Evolutionary conservation across 2,888 invertebrate genomes (phyloP).

Genomic region (Volucella inanis): DNA sequence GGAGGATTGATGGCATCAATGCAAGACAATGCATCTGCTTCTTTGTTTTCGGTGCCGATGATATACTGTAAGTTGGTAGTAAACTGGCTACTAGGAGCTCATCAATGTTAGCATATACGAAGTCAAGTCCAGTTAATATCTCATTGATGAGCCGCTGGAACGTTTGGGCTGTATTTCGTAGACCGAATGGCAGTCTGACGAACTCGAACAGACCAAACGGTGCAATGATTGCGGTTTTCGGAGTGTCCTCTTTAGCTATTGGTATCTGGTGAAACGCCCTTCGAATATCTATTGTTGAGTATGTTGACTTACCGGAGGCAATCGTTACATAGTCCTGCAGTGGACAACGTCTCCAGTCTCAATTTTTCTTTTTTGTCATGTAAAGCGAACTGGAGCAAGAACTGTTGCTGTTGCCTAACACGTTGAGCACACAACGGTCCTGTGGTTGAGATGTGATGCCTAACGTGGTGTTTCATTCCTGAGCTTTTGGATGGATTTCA

Average conservation of each 20-base stretch:
- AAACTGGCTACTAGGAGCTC: not conserved
- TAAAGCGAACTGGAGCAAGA: too few relatives aligned
- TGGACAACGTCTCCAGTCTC: not conserved
- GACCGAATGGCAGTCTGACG: too few relatives aligned
- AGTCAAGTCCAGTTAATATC: too few relatives aligned
- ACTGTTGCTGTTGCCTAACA: not conserved
- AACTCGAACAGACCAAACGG: too few relatives aligned
- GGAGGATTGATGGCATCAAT: constrained; percentile 17
- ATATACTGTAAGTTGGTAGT: constrained; percentile 4
- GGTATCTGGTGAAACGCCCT: not conserved
- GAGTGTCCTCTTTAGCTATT: not conserved
- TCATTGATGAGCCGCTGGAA: too few relatives aligned
- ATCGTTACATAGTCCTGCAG: not conserved
- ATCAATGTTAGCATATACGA: too few relatives aligned
- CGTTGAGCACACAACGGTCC: constrained; percentile 1
- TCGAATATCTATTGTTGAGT: not conserved
- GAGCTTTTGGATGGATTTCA: too few relatives aligned
- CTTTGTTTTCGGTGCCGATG: constrained; percentile 15
- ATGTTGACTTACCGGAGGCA: not conserved
- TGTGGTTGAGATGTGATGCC: constrained; percentile 11
- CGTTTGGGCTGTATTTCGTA: too few relatives aligned
- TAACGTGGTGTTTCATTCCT: too few relatives aligned
- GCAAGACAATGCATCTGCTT: constrained; percentile 20
- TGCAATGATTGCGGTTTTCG: not conserved
- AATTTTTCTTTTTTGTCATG: too few relatives aligned